phyloP scores from a whole-genome alignment of 2,888 invertebrate species.

The Lepidocyrtinus sp. region DNA sequence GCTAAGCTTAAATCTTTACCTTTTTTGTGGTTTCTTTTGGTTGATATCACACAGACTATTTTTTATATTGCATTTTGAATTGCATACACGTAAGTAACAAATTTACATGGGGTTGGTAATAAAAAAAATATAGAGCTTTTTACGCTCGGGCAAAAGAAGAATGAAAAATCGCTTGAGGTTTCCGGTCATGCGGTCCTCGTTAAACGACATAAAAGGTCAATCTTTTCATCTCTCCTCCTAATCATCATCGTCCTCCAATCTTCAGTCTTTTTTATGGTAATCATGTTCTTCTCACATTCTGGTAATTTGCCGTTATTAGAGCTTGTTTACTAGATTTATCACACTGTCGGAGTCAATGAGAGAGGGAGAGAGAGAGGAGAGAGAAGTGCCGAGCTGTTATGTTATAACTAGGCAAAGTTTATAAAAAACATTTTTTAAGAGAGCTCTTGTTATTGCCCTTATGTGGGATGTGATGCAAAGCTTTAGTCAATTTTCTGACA shows the following conservation, averaged over 20 bases:
- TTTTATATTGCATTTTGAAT: no score
- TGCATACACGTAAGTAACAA: no score
- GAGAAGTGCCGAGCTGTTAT: no score
- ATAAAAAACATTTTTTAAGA: neutral
- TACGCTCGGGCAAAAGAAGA: neutral
- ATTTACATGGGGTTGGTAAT: no score
- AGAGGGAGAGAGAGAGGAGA: no score
- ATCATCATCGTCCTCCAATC: neutral
- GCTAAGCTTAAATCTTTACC: conserved; percentile 9
- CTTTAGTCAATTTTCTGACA: neutral
- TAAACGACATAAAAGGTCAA: conserved; percentile 39
- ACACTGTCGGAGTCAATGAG: conserved; percentile 2
- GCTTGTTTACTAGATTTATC: neutral
- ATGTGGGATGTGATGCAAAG: neutral
- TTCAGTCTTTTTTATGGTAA: neutral
- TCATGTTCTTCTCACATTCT: conserved; percentile 21
- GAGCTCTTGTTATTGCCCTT: no score
- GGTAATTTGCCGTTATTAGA: conserved; percentile 24
- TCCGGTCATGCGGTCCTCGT: conserved; percentile 65
- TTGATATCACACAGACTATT: conserved; percentile 32
- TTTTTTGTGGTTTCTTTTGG: conserved; percentile 46
- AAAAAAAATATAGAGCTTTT: no score
- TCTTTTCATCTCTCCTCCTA: conserved; percentile 22
- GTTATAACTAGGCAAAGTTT: neutral
- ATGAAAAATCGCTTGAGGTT: conserved; percentile 47